phyloP scores from a whole-genome alignment of 53 echinoderm and acorn worm genomes.

The Holothuria scabra region DNA sequence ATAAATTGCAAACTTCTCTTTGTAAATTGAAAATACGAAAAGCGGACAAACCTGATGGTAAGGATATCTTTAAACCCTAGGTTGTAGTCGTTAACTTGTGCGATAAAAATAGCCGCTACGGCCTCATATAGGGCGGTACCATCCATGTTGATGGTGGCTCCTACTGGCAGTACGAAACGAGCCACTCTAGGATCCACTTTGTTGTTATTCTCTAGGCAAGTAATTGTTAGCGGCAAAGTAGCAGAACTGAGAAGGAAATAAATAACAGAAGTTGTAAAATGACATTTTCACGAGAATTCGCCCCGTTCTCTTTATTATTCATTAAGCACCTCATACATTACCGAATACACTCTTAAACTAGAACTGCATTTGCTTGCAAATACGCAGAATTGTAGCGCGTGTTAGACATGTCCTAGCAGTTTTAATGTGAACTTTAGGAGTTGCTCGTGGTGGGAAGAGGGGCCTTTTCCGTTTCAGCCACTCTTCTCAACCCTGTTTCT shows the following conservation, averaged over 20 bases:
- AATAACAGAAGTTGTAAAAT: neutral
- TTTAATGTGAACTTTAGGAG: too few species aligned
- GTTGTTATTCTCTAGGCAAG: constrained; percentile 78
- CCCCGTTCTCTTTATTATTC: too few species aligned
- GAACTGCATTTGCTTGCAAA: too few species aligned
- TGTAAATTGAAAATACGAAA: too few species aligned
- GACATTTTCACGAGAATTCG: neutral
- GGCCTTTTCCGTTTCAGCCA: too few species aligned
- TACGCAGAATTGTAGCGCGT: too few species aligned
- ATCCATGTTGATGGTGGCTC: constrained; percentile 98
- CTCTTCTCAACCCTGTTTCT: too few species aligned
- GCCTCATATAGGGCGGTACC: constrained; percentile 99
- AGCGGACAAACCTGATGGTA: constrained; percentile 70
- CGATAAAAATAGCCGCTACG: constrained; percentile 95
- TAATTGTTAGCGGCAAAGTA: constrained; percentile 92
- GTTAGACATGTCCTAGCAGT: too few species aligned
- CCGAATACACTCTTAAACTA: too few species aligned
- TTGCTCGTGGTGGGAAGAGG: too few species aligned
- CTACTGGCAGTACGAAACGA: constrained; percentile 91
- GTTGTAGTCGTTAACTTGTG: constrained; percentile 75
- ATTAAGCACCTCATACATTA: too few species aligned
- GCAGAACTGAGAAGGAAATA: constrained; percentile 70
- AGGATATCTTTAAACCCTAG: constrained; percentile 76
- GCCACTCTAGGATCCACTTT: constrained; percentile 84
- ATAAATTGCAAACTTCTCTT: too few species aligned